Evolutionary conservation across 2,113 vertebrate species (phyloP).

Genomic region (Carassius gibelio): DNA sequence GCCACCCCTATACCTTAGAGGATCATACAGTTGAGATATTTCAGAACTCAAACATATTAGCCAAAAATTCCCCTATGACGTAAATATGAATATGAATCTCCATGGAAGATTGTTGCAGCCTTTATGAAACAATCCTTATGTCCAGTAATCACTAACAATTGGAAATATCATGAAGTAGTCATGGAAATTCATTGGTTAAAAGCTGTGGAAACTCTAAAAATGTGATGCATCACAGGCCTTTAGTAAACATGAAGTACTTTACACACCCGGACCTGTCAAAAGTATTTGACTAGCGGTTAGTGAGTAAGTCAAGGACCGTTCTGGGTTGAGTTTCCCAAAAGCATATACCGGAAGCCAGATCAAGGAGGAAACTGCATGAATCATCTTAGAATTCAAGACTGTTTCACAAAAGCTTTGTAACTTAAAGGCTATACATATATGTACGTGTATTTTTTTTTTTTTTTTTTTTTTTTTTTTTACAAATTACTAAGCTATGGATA

Average conservation of each 20-base stretch:
- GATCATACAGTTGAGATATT: neutral
- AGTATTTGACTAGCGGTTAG: neutral
- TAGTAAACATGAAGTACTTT: constrained; percentile 9
- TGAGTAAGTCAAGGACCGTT: neutral
- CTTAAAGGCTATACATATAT: neutral
- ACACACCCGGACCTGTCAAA: neutral
- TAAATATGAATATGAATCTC: neutral
- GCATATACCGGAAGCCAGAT: neutral
- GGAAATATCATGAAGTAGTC: neutral
- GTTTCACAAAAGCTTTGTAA: neutral
- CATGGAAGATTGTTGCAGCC: neutral
- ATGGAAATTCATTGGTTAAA: neutral
- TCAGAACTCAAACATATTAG: neutral
- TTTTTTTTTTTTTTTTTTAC: too few species aligned
- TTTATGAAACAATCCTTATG: neutral
- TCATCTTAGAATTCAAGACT: neutral
- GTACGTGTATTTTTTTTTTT: neutral
- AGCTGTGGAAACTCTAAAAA: neutral
- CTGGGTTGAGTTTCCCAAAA: neutral
- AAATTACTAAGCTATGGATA: neutral
- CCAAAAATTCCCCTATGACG: neutral
- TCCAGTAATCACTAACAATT: neutral
- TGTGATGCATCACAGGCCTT: neutral
- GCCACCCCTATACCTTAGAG: too few species aligned
- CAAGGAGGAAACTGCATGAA: too few species aligned